Evolutionary conservation across 2,888 invertebrate species (phyloP).

Genomic region (Strigamia maritima): DNA sequence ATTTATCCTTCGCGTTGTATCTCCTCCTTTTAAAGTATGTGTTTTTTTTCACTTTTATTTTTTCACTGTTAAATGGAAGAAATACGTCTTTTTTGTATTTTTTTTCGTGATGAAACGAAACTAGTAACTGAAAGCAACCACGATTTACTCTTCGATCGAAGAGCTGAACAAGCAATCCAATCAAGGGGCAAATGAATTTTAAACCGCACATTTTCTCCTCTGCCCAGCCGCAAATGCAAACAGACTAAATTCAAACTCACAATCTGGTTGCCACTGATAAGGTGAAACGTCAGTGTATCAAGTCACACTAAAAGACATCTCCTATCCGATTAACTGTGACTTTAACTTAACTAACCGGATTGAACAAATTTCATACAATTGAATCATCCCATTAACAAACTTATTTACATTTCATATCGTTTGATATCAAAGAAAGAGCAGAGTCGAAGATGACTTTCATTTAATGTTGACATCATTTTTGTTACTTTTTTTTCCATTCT

Average conservation of each 20-base stretch:
- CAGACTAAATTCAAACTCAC: constrained; percentile 9
- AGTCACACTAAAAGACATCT: constrained; percentile 2
- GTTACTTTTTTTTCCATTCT: not conserved
- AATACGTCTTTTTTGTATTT: not conserved
- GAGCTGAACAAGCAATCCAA: constrained; percentile 20
- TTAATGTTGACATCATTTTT: not conserved
- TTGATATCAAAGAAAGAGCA: not conserved
- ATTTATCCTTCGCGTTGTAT: not conserved
- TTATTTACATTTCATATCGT: constrained; percentile 19
- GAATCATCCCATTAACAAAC: constrained; percentile 1
- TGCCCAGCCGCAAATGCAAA: constrained; percentile 27
- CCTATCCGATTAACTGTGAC: constrained; percentile 6
- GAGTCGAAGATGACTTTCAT: not conserved
- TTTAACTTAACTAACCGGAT: constrained; percentile 11
- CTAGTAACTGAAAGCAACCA: not conserved
- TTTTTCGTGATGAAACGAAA: not conserved
- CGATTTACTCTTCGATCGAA: constrained; percentile 11
- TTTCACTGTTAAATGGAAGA: not conserved
- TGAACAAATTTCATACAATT: constrained; percentile 1
- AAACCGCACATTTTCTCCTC: constrained; percentile 26
- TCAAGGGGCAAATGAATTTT: constrained; percentile 27
- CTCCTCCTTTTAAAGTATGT: not conserved
- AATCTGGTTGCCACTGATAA: constrained; percentile 21
- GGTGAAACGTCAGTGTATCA: constrained; percentile 17
- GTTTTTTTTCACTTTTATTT: not conserved